Conservation (phyloP, 2,797 vertebrate genomes). For the Paguma larvata region DNA sequence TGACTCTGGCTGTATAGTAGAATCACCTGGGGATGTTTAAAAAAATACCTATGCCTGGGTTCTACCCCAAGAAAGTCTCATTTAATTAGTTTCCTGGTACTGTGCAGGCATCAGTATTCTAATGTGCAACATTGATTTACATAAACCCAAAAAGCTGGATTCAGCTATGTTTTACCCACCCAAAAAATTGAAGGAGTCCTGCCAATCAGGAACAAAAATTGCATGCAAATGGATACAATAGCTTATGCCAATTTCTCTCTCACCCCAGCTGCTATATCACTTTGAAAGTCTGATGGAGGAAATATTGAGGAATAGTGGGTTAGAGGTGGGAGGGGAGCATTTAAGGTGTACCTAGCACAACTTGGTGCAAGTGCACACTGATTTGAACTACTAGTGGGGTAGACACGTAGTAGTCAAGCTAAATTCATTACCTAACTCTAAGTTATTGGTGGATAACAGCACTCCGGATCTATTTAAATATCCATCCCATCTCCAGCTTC, state of each 20-base stretch:
- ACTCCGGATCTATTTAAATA: neutral
- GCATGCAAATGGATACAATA: neutral
- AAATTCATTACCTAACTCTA: neutral
- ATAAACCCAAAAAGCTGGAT: slow-evolving; percentile 17
- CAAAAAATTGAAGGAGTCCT: neutral
- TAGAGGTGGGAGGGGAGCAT: neutral
- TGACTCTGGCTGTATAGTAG: slow-evolving; percentile 1
- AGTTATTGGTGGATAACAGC: neutral
- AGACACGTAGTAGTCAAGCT: neutral
- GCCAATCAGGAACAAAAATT: slow-evolving; percentile 32
- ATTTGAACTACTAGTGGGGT: slow-evolving; percentile 11
- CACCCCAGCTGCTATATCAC: neutral
- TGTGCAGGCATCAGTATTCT: neutral
- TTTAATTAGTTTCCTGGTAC: slow-evolving; percentile 29
- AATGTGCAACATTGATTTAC: slow-evolving; percentile 47
- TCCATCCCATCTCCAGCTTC: neutral
- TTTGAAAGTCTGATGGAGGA: slow-evolving; percentile 29
- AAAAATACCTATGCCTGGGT: neutral
- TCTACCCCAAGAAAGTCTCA: neutral
- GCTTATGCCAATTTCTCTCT: slow-evolving; percentile 35
- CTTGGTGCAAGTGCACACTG: neutral
- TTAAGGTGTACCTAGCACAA: neutral
- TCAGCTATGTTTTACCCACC: neutral
- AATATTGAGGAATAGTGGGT: neutral
- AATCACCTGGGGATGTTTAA: slow-evolving; percentile 1